phyloP scores from a whole-genome alignment of 2,797 vertebrate species.

The Trachops cirrhosus region DNA sequence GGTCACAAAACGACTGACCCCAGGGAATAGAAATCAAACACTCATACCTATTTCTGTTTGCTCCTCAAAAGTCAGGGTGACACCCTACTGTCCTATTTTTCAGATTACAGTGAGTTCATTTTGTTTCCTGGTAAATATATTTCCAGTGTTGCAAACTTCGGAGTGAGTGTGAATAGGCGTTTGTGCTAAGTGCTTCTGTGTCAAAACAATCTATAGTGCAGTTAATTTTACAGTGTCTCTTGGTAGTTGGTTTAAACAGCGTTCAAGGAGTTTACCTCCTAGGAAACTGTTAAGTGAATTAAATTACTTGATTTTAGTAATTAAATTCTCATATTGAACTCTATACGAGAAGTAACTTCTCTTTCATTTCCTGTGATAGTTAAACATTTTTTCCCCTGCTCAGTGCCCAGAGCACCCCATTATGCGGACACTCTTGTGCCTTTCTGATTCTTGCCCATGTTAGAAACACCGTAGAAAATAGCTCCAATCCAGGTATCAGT shows the following conservation, averaged over 20 bases:
- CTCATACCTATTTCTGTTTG: background rate
- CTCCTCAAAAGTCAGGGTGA: background rate
- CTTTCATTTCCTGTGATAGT: slow-evolving; percentile 8
- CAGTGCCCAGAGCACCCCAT: background rate
- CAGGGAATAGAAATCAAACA: background rate
- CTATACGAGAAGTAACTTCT: slow-evolving; percentile 2
- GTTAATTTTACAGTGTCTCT: slow-evolving; percentile 47
- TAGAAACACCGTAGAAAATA: background rate
- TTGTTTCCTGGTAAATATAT: background rate
- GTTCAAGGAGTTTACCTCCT: background rate
- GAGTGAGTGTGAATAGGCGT: background rate
- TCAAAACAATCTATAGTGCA: background rate
- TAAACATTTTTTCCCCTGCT: background rate
- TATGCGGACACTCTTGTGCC: background rate
- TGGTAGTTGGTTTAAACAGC: slow-evolving; percentile 18
- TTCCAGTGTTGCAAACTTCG: slow-evolving; percentile 23
- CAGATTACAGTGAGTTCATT: background rate
- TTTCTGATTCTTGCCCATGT: background rate
- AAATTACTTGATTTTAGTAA: slow-evolving; percentile 1
- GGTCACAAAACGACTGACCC: background rate
- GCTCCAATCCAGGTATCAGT: background rate
- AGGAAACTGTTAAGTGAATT: background rate
- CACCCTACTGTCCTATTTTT: background rate
- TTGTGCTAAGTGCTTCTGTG: background rate
- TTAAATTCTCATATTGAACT: slow-evolving; percentile 47